Evolutionary conservation across 2,888 invertebrate genomes (phyloP), one percentile per base, ranked within the genome.

Genomic region (Pinctada fucata): DNA sequence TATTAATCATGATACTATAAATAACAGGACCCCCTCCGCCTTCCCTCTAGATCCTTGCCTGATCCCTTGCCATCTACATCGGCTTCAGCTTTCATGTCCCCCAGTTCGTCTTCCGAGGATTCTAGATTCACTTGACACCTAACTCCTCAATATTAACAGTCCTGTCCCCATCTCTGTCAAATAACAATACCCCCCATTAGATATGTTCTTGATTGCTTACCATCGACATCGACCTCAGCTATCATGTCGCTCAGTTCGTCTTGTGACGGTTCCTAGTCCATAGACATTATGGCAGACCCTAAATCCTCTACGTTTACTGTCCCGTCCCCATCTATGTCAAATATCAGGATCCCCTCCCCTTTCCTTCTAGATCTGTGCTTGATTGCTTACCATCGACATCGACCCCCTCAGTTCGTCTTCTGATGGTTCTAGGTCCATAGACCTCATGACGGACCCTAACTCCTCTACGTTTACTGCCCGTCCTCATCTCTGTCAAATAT

Each of bases 341-440:
- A 99, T 91, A 93, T 98, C 94, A 98, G 96, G 96, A 99, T 97
- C 90, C 99, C 99, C 94, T 99, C 99, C 93, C 98, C 31, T 31
- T 31, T 31, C 31, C 31, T 31, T 31, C 31, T 31, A 31, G 31
- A 31, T 31, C 31, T 31, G 31, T 31, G 31, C 31, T 31, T 31
- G 31, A 31, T 31, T 58, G 48, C 76, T 74, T 76, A 91, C 99
- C 99, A 94, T 99, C 99, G 93, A 98, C 98, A 94, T 99, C 98
- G 91, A 98, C 98, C 99, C 99, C 94, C 99, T 98, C 90, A 99
- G 98, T 94, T 99, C 99, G 94, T 99, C 99, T 94, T 99, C 99
- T 93, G 99, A 99, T 93, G 99, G 95, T 94, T 99, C 99, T 94
- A 99, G 99, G 85, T 99, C 99, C 92, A 99, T 96, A 95, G 99